Percentiles rank a stretch among this genome's conserved stretches.
These are phyloP conservation scores for Pardalotus punctatus DNA, from an alignment of 2,113 vertebrate species.

Conservation along the genomic window DNA sequence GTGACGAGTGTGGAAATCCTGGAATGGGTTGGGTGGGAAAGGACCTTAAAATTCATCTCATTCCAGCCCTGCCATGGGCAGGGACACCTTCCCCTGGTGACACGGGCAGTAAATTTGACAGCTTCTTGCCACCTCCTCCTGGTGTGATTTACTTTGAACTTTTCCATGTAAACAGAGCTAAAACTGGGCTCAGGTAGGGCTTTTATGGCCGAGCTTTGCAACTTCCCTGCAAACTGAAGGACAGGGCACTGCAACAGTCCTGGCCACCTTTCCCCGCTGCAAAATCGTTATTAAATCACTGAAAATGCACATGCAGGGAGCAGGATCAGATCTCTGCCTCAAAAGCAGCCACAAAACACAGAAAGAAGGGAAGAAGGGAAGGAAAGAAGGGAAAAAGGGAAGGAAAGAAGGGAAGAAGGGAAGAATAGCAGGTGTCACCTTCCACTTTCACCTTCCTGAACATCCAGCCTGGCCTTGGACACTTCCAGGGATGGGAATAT, in stretches of 20 bases:
- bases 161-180: neutral
- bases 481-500: neutral
- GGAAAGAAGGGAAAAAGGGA: neutral
- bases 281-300: neutral
- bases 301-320: neutral
- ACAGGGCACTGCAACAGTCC: neutral
- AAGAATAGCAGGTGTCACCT: no score
- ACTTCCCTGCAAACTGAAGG: neutral
- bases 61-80: neutral
- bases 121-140: slow-evolving; percentile 10
- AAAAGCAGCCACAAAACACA: neutral
- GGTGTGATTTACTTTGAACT: neutral
- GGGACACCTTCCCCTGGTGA: neutral
- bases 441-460: no score
- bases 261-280: neutral
- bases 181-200: neutral
- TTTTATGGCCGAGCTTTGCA: neutral
- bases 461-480: neutral
- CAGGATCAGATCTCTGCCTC: neutral
- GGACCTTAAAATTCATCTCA: neutral
- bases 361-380: neutral
- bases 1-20: neutral
- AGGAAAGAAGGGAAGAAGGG: neutral
- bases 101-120: neutral
- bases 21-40: neutral